phyloP scores from a whole-genome alignment of 2,888 invertebrate species.

The Ethmia dodecea region DNA sequence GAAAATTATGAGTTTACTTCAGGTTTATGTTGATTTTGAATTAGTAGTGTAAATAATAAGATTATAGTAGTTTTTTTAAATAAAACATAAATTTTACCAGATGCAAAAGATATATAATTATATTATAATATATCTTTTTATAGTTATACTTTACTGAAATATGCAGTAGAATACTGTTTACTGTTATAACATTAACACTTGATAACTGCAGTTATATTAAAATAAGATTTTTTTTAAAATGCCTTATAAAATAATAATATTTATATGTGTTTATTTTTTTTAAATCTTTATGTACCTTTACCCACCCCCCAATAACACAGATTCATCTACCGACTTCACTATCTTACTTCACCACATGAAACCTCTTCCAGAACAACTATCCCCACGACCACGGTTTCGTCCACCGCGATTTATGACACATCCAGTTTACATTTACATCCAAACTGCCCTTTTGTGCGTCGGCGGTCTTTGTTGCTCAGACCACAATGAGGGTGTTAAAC shows the following conservation, averaged over 20 bases:
- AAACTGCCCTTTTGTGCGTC: slow-evolving; percentile 27
- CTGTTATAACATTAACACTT: neutral
- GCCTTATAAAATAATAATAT: neutral
- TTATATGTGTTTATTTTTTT: no score
- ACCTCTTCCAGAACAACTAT: neutral
- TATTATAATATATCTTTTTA: neutral
- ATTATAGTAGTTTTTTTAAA: no score
- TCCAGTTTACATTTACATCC: slow-evolving; percentile 21
- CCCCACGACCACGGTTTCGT: neutral
- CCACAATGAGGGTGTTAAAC: slow-evolving; percentile 65
- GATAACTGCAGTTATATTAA: neutral
- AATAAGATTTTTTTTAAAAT: neutral
- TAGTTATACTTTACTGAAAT: neutral
- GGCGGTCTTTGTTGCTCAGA: slow-evolving; percentile 48
- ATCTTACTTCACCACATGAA: neutral
- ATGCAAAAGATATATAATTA: neutral
- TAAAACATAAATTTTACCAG: no score
- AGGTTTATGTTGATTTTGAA: neutral
- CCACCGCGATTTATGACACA: slow-evolving; percentile 14
- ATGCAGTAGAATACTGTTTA: neutral
- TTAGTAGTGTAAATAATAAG: neutral
- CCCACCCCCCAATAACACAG: neutral
- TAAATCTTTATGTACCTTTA: neutral
- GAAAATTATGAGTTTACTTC: neutral
- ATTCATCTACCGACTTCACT: neutral